Evolutionary conservation across 2,797 vertebrate species (phyloP), one percentile per base, ranked within the genome.

Genomic region (Anas georgica): DNA sequence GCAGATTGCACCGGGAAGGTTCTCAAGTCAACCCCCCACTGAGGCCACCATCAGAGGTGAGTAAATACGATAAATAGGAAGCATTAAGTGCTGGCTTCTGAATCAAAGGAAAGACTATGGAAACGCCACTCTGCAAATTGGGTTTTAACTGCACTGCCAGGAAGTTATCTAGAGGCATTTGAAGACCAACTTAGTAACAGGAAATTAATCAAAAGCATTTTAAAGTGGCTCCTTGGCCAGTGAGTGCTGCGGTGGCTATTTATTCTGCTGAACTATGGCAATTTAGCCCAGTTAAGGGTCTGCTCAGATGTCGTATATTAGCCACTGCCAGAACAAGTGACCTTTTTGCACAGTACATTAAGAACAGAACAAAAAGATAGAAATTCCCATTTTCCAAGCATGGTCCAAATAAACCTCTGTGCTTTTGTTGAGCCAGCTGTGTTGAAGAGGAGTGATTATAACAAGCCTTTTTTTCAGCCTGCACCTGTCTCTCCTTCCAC

Each of bases 361-460:
- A 63, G 21, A 50, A 41, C 50, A 48, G 83, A 90, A 56, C 66
- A 93, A 91, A 94, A 82, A 70, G 90, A 83, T 55, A 74, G 81
- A 97, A 96, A 93, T 96, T 91, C 63, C 70, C 50, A 23, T 95
- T 93, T 89, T 86, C 48, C 33, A 93, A 86, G 48, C 23, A 0
- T 56, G 59, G 48, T 85, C 85, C 89, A 94, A 95, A 96, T 88
- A 92, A 95, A 68, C 70, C 85, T 91, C 83, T 11, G 31, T 93
- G 76, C 90, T 92, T 95, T 96, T 64, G 75, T 88, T 93, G 92
- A 93, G 76, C 50, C 95, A 97, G 94, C 93, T 95, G 91, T 6
- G 9, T 64, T 91, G 37, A 94, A 92, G 93, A 95, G 93, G 72
- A 63, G 29, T 93, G 79, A 94, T 88, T 92, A 90, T n/a, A 88